A percentile compares a stretch with the other conserved stretches of the same genome.
phyloP scores from a whole-genome alignment of 2,113 vertebrate genomes.

The Todiramphus saurophagus region DNA sequence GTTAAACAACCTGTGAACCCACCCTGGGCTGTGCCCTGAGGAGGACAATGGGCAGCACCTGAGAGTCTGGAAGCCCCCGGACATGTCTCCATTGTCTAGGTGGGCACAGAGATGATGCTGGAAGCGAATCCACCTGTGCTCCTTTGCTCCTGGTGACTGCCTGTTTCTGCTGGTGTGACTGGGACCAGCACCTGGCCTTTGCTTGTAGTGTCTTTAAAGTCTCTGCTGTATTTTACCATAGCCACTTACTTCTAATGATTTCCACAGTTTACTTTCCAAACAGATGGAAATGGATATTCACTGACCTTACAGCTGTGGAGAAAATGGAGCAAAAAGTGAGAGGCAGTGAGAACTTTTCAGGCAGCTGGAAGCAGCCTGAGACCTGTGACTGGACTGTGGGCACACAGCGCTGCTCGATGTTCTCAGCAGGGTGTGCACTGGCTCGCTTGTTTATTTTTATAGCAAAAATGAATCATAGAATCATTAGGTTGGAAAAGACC shows the following conservation, averaged over 20 bases:
- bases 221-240: neutral
- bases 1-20: rapidly evolving
- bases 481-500: too few relatives aligned
- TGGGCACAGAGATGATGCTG: neutral
- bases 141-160: rapidly evolving
- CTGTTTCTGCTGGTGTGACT: neutral
- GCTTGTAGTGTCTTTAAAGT: neutral
- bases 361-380: too few relatives aligned
- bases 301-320: neutral
- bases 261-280: too few relatives aligned
- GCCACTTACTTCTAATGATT: neutral
- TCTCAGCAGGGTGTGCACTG: too few relatives aligned
- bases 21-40: neutral
- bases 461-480: too few relatives aligned
- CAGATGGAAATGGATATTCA: too few relatives aligned
- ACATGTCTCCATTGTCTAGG: rapidly evolving
- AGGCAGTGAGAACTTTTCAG: neutral
- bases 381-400: too few relatives aligned
- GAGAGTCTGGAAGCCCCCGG: neutral
- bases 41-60: neutral
- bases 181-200: too few relatives aligned
- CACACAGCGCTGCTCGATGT: too few relatives aligned
- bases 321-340: rapidly evolving
- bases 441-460: too few relatives aligned
- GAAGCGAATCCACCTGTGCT: too few relatives aligned